Conservation (phyloP, 1,140 invertebrate species). For the Drosophila athabasca region DNA sequence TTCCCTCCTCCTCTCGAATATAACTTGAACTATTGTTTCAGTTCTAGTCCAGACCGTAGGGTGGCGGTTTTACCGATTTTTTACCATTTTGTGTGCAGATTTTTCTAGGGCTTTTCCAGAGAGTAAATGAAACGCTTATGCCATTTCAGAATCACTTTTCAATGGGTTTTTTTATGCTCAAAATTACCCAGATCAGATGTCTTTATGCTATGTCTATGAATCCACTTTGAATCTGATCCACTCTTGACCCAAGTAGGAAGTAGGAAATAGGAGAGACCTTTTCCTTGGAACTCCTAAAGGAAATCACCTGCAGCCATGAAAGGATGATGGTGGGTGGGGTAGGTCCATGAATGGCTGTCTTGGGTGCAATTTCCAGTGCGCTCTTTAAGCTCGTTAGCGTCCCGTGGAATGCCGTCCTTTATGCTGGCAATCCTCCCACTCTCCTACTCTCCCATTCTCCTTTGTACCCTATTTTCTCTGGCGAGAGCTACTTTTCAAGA, state of each 20-base stretch:
- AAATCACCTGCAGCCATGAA: background rate
- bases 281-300: background rate
- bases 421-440: constrained; percentile 17
- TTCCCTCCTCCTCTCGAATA: too few species aligned
- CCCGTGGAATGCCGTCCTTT: constrained; percentile 6
- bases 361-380: constrained; percentile 43
- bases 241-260: background rate
- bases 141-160: too few species aligned
- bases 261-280: background rate
- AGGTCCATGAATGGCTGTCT: background rate
- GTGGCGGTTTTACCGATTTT: too few species aligned
- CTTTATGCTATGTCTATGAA: background rate
- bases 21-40: too few species aligned
- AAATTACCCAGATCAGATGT: background rate
- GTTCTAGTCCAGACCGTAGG: too few species aligned
- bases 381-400: constrained; percentile 71
- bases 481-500: constrained; percentile 59
- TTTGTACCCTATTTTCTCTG: background rate
- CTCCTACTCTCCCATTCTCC: too few species aligned
- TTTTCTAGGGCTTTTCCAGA: too few species aligned
- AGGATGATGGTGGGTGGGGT: too few species aligned
- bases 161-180: too few species aligned
- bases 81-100: too few species aligned
- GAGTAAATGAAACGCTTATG: too few species aligned
- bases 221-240: background rate